Conservation (phyloP, 2,797 vertebrate genomes). For the Microtus californicus region DNA sequence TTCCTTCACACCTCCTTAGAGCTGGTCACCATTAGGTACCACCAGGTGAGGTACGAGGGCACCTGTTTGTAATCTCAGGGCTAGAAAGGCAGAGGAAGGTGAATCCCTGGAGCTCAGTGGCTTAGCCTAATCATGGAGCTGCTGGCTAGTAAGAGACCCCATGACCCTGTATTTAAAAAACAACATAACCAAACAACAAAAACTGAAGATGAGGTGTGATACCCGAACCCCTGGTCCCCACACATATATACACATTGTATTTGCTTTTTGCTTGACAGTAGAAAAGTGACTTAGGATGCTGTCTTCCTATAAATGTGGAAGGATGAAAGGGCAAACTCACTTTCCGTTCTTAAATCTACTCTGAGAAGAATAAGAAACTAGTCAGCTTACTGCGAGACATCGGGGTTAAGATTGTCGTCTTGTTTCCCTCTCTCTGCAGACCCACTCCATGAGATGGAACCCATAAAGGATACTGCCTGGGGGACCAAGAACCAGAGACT, state of each 20-base stretch:
- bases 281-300: neutral
- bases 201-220: neutral
- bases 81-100: neutral
- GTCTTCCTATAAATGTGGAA: neutral
- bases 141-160: neutral
- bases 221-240: neutral
- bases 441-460: neutral
- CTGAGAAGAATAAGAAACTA: neutral
- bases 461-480: neutral
- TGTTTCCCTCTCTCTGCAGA: neutral
- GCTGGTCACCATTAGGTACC: neutral
- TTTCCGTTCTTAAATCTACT: neutral
- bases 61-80: neutral
- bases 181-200: neutral
- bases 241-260: neutral
- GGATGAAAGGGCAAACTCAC: neutral
- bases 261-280: neutral
- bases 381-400: neutral
- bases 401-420: neutral
- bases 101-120: neutral
- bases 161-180: neutral
- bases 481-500: neutral
- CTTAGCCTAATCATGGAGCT: neutral
- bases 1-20: neutral
- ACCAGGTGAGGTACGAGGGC: neutral